Evolutionary conservation across 2,797 vertebrate genomes (phyloP), one percentile per base, ranked within the genome.

Genomic region (Poecilia velifera): DNA sequence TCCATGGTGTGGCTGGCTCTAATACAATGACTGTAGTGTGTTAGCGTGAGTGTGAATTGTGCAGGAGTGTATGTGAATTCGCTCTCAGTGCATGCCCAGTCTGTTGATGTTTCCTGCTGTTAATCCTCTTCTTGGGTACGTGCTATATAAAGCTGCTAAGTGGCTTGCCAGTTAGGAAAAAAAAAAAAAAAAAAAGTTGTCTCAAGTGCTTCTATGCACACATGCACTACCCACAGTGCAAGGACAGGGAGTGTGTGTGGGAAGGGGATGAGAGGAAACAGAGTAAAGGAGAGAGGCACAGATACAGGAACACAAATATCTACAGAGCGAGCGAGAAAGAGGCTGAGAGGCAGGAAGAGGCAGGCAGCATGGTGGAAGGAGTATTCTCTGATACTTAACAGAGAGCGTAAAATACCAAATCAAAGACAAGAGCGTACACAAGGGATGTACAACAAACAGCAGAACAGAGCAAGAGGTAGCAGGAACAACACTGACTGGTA

Each of bases 141-240:
- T 89, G 84, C 94, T 94, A 94, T 93, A 94, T 94, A 94, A 95
- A 94, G 93, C 91, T 89, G 87, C 85, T 95, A 95, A 95, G 93
- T 95, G 93, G 92, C 92, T 93, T 93, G 87, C 75, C 68, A 75
- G 85, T 88, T 88, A 77, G 45, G 80, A 14, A 76, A 82, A 84
- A 87, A 90, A 76, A 82, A 84, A 87, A 90, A 76, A 82, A 84
- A 87, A 90, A 90, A 93, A 93, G 91, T 94, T 92, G 91, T 94
- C 91, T 93, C 85, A 79, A 94, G 92, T 90, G 90, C 90, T 86
- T 88, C 77, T 91, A 79, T 90, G 84, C 89, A 86, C 87, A 91
- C 87, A 85, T 79, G 89, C 76, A 76, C 86, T 87, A 87, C 89
- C 90, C 92, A 92, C 91, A 90, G 86, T 88, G 88, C 87, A 91